A percentile compares a stretch with the other conserved stretches of the same genome.
Conservation (phyloP, 2,797 vertebrate genomes). For the Kryptolebias ocellatus region DNA sequence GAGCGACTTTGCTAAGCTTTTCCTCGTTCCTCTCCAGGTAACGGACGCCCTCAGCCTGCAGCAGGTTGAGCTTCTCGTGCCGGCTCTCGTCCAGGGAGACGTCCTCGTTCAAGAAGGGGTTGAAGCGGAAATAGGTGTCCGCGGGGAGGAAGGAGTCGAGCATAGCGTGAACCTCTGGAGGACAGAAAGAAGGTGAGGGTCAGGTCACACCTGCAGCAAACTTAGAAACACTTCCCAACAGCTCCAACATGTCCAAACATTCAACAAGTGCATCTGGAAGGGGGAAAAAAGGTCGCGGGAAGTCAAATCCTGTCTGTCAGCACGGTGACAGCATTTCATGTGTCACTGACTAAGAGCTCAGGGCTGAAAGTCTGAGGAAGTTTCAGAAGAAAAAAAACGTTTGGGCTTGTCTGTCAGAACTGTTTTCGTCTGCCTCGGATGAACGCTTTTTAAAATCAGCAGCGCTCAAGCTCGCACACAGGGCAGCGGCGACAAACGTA, state of each 20-base stretch:
- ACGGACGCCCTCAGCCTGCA: slow-evolving; percentile 87
- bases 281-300: slow-evolving; percentile 4
- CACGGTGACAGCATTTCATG: slow-evolving; percentile 28
- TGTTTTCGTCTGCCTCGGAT: slow-evolving; percentile 46
- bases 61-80: slow-evolving; percentile 88
- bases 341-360: slow-evolving; percentile 19
- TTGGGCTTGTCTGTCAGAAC: slow-evolving; percentile 36
- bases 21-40: slow-evolving; percentile 94
- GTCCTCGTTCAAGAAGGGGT: slow-evolving; percentile 94
- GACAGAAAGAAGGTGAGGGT: slow-evolving; percentile 16
- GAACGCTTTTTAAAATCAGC: slow-evolving; percentile 46
- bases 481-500: slow-evolving; percentile 28
- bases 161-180: slow-evolving; percentile 94
- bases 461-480: slow-evolving; percentile 32
- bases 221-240: slow-evolving; percentile 31
- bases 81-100: slow-evolving; percentile 92
- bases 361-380: slow-evolving; percentile 37
- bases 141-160: slow-evolving; percentile 91
- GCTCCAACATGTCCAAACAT: slow-evolving; percentile 49
- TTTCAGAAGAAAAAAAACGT: slow-evolving; percentile 33
- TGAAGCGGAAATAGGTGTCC: slow-evolving; percentile 95
- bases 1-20: slow-evolving; percentile 89
- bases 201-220: slow-evolving; percentile 17
- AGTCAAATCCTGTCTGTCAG: slow-evolving; percentile 32
- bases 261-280: slow-evolving; percentile 13